Evolutionary conservation across 2,113 vertebrate species (phyloP).

Genomic region (Kryptolebias marmoratus): DNA sequence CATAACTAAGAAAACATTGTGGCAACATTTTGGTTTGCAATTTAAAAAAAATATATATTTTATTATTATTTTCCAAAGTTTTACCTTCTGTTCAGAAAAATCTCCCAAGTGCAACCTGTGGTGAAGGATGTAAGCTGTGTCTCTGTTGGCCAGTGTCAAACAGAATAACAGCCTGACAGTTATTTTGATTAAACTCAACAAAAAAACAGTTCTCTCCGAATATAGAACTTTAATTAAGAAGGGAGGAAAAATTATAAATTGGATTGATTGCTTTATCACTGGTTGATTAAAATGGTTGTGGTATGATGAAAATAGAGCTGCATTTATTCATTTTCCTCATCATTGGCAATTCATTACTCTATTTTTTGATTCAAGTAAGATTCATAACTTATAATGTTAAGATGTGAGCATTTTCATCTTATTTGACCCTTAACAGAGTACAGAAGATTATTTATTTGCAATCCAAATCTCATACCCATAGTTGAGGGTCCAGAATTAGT

Average conservation of each 20-base stretch:
- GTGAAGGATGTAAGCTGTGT: too few species aligned
- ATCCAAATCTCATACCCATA: too few species aligned
- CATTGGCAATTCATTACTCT: background rate
- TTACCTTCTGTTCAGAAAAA: background rate
- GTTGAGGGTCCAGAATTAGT: too few species aligned
- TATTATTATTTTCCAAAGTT: background rate
- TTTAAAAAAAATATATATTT: background rate
- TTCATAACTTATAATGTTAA: background rate
- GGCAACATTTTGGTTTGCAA: background rate
- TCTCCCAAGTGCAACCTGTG: too few species aligned
- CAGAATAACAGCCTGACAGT: too few species aligned
- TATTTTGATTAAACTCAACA: too few species aligned
- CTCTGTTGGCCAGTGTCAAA: too few species aligned
- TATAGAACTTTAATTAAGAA: background rate
- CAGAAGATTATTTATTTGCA: too few species aligned
- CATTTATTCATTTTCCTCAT: background rate
- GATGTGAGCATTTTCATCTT: background rate
- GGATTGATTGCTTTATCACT: background rate
- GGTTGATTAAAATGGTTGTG: background rate
- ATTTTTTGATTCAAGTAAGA: background rate
- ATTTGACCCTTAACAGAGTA: too few species aligned
- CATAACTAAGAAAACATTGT: too few species aligned
- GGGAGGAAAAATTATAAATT: background rate
- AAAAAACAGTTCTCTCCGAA: background rate
- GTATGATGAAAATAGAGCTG: background rate